Evolutionary conservation across 2,888 invertebrate species (phyloP), one percentile per base, ranked within the genome.

Genomic region (Petrolisthes manimaculis): DNA sequence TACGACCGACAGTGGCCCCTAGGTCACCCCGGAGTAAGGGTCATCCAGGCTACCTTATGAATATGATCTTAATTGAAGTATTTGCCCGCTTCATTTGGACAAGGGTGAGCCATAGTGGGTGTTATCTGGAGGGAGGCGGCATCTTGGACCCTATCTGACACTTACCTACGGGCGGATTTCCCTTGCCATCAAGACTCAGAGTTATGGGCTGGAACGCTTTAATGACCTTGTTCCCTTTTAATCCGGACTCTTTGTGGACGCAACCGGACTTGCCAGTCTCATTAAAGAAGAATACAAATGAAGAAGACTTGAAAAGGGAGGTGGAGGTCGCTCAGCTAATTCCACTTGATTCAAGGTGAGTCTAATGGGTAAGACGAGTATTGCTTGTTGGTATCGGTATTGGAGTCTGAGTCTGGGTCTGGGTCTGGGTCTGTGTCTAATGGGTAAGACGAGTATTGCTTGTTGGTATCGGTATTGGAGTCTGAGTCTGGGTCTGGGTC

Each of bases 31-130:
- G 77, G 18, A 67, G 24, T 86, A 86, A 86, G 78, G 86, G 55
- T 67, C 81, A 78, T 83, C 81, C 24, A 53, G 81, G 18, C 61
- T 78, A n/a, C 86, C 75, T 67, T 83, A 83, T 86, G 77, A 86
- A 86, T 83, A 83, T 86, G 86, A 86, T 82, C 83, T 86, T 86
- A 86, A 86, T 86, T 83, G 86, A 86, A 83, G 86, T 86, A 78
- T 86, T 86, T 77, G 21, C 86, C 69, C 75, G 54, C 21, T 12
- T 71, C 79, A 51, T 83, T 51, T 51, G 77, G 21, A 12, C 79
- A 12, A 83, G 54, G 18, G 12, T 9, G 6, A 53, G 69, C 69
- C 67, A 71, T 37, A 51, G 69, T 5, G 18, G 69, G 37, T 18
- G 12, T 18, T 71, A 12, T 71, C 54, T 71, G 53, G 21, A n/a